phyloP scores from a whole-genome alignment of 2,888 invertebrate species.

The Monopis laevigella region DNA sequence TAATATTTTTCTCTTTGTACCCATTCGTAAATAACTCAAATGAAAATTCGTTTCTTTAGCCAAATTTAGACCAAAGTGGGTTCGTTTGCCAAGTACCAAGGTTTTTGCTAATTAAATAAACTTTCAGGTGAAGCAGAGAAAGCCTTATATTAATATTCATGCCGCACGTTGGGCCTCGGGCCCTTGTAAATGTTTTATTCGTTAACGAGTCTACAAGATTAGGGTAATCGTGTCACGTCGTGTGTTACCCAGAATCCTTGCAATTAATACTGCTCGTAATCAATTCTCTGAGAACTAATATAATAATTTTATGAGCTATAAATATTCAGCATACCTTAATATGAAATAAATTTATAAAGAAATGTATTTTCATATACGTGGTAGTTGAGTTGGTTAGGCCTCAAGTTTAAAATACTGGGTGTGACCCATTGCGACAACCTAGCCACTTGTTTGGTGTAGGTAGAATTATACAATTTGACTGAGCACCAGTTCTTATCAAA shows the following conservation, averaged over 20 bases:
- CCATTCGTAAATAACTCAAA: no score
- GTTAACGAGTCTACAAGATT: slow-evolving; percentile 59
- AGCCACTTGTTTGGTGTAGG: no score
- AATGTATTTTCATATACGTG: no score
- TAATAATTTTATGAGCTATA: slow-evolving; percentile 8
- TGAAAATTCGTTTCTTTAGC: no score
- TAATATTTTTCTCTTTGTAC: no score
- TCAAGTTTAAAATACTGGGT: no score
- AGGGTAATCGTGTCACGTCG: slow-evolving; percentile 62
- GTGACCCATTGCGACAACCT: no score
- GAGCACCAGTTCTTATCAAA: no score
- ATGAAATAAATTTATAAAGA: no score
- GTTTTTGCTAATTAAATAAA: slow-evolving; percentile 55
- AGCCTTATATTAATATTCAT: slow-evolving; percentile 60
- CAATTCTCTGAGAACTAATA: slow-evolving; percentile 8
- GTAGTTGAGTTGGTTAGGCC: no score
- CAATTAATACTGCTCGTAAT: slow-evolving; percentile 47
- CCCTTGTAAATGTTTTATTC: slow-evolving; percentile 65
- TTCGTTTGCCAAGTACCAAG: slow-evolving; percentile 20
- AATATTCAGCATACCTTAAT: slow-evolving; percentile 10
- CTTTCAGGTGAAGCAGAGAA: slow-evolving; percentile 49
- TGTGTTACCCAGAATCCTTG: slow-evolving; percentile 35
- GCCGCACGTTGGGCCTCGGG: slow-evolving; percentile 39
- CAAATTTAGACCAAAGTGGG: no score
- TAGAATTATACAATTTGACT: no score